A percentile compares a stretch with the other conserved stretches of the same genome.
phyloP scores from a whole-genome alignment of 2,797 vertebrate species.

The Crotalus adamanteus region DNA sequence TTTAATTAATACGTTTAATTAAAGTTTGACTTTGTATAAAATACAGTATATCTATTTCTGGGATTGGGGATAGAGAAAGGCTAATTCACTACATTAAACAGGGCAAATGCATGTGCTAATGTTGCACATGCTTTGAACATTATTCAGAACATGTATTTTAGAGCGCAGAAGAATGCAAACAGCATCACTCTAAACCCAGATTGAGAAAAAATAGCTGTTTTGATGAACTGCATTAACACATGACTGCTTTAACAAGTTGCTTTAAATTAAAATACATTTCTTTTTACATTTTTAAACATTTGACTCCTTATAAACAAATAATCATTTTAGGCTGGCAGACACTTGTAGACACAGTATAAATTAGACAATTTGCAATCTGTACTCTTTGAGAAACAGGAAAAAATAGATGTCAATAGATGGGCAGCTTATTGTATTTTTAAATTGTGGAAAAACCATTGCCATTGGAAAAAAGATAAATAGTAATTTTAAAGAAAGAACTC shows the following conservation, averaged over 20 bases:
- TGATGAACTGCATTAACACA: background rate
- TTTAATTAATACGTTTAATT: slow-evolving; percentile 33
- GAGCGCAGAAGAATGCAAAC: background rate
- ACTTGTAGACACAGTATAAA: background rate
- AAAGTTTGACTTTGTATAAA: slow-evolving; percentile 36
- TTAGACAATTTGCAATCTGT: background rate
- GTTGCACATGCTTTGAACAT: background rate
- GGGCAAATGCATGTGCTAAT: background rate
- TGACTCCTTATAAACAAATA: background rate
- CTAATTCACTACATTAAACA: slow-evolving; percentile 43
- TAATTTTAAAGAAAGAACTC: background rate
- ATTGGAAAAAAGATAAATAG: background rate
- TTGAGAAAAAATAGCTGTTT: background rate
- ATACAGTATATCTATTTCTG: slow-evolving; percentile 43
- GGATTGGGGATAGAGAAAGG: slow-evolving; percentile 37
- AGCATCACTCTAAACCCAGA: background rate
- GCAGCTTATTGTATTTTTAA: background rate
- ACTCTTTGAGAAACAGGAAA: background rate
- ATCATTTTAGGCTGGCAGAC: background rate
- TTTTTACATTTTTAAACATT: background rate
- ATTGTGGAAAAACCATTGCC: background rate
- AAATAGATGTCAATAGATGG: background rate
- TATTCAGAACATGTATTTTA: background rate
- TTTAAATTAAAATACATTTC: background rate
- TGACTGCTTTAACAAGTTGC: background rate